Evolutionary conservation across 2,888 invertebrate species (phyloP).

Genomic region (Phragmatobia fuliginosa): DNA sequence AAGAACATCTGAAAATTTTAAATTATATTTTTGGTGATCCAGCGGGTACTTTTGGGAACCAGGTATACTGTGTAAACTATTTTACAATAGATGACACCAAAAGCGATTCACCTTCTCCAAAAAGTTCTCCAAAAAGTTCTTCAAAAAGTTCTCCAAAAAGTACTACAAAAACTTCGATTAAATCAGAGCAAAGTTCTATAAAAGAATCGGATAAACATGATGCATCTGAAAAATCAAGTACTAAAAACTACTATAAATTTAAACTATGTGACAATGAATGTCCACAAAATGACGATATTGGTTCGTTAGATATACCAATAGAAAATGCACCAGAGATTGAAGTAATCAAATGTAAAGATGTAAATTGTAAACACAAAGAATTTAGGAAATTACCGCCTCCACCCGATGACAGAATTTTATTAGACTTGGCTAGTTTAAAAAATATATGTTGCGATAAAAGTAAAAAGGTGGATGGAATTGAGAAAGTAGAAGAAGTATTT

Average conservation of each 20-base stretch:
- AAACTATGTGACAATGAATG: constrained; percentile 59
- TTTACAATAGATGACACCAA: constrained; percentile 68
- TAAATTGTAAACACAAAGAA: constrained; percentile 59
- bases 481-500: constrained; percentile 64
- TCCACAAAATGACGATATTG: constrained; percentile 47
- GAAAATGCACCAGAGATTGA: constrained; percentile 53
- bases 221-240: constrained; percentile 44
- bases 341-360: constrained; percentile 64
- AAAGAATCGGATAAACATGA: constrained; percentile 24
- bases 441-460: constrained; percentile 58
- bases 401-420: constrained; percentile 61
- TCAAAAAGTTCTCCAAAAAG: constrained; percentile 15
- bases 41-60: constrained; percentile 55
- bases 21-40: constrained; percentile 69
- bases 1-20: constrained; percentile 57
- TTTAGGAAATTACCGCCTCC: constrained; percentile 55
- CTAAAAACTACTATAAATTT: constrained; percentile 48
- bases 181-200: constrained; percentile 25
- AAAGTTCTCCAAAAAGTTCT: constrained; percentile 19
- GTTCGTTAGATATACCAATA: constrained; percentile 61
- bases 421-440: constrained; percentile 59
- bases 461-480: constrained; percentile 57
- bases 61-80: constrained; percentile 73
- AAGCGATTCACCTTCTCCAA: constrained; percentile 5
- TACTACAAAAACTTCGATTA: constrained; percentile 24